Evolutionary conservation across 2,888 invertebrate genomes (phyloP).

Genomic region (Mythimna impura): DNA sequence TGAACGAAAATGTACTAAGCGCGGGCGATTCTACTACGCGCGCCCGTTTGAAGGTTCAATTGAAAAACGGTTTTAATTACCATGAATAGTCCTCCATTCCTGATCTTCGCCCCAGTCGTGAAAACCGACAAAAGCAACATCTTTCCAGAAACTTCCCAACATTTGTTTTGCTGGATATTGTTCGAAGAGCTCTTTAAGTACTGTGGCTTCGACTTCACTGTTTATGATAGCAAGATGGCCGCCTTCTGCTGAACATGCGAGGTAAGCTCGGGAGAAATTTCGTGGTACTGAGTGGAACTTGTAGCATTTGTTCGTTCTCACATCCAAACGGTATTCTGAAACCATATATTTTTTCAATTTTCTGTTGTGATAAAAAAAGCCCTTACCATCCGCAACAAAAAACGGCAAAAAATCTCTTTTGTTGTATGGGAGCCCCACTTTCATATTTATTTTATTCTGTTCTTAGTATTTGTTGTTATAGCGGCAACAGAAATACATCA

Average conservation of each 20-base stretch:
- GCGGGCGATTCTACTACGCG: too few species aligned
- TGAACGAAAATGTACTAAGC: too few species aligned
- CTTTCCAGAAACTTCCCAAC: constrained; percentile 57
- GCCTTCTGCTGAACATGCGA: constrained; percentile 76
- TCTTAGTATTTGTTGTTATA: too few species aligned
- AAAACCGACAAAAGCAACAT: constrained; percentile 69
- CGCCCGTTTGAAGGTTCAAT: neutral
- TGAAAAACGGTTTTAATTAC: constrained; percentile 50
- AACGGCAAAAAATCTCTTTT: too few species aligned
- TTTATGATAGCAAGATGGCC: constrained; percentile 76
- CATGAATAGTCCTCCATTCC: constrained; percentile 72
- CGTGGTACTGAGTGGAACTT: constrained; percentile 74
- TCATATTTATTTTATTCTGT: too few species aligned
- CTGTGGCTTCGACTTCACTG: constrained; percentile 68
- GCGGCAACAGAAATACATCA: too few species aligned
- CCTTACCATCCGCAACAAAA: too few species aligned
- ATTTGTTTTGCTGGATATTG: constrained; percentile 61
- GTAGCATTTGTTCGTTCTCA: constrained; percentile 74
- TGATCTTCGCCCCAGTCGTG: constrained; percentile 70
- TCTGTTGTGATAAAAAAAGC: neutral
- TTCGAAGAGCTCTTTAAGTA: constrained; percentile 66
- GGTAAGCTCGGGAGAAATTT: constrained; percentile 72
- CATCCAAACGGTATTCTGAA: constrained; percentile 71
- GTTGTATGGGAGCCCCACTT: too few species aligned
- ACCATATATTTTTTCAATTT: neutral